These are phyloP conservation scores for Harpagifer antarcticus DNA, from an alignment of 2,797 vertebrate genomes.

Conservation along the genomic window DNA sequence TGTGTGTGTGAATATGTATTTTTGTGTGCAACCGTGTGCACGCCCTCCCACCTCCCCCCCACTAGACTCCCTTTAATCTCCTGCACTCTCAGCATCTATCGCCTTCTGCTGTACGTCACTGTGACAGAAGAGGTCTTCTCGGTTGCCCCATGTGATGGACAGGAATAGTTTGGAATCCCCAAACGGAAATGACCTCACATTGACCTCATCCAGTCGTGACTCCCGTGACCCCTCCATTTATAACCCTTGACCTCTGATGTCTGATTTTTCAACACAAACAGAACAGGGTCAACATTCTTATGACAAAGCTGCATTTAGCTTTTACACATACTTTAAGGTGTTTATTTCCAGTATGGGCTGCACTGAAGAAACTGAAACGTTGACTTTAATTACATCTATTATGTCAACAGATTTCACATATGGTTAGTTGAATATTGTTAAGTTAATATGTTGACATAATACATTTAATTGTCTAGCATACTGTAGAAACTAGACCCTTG, in stretches of 20 bases:
- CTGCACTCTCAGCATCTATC: constrained; percentile 57
- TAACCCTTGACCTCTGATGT: constrained; percentile 55
- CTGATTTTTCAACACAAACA: constrained; percentile 45
- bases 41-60: constrained; percentile 3
- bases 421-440: too few species aligned
- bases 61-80: constrained; percentile 61
- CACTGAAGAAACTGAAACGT: too few species aligned
- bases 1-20: constrained; percentile 8
- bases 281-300: constrained; percentile 25
- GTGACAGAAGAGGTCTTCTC: constrained; percentile 70
- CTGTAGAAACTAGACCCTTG: background rate
- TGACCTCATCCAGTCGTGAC: constrained; percentile 73
- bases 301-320: constrained; percentile 9
- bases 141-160: constrained; percentile 70
- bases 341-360: constrained; percentile 4
- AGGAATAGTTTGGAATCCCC: constrained; percentile 71
- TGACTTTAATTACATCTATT: too few species aligned
- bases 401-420: too few species aligned
- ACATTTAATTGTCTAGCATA: too few species aligned
- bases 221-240: constrained; percentile 55
- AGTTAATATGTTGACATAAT: too few species aligned
- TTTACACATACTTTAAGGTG: background rate
- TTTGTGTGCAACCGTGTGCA: constrained; percentile 1
- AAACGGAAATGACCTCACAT: constrained; percentile 76
- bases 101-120: constrained; percentile 76